Conservation (phyloP, 2,797 vertebrate species). For the Rhinatrema bivittatum region DNA sequence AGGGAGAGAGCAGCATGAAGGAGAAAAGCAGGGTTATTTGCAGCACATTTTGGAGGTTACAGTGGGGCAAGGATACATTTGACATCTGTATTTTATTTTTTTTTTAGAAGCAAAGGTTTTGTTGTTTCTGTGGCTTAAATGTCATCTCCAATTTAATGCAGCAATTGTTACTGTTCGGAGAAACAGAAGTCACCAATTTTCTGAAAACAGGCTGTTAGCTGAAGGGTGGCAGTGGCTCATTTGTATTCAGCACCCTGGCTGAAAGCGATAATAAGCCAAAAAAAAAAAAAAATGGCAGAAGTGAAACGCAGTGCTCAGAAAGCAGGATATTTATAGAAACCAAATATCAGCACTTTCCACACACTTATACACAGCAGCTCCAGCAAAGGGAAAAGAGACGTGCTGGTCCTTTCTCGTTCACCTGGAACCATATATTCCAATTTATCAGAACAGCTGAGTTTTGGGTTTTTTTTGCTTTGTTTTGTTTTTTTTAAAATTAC, state of each 20-base stretch:
- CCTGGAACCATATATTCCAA: constrained; percentile 36
- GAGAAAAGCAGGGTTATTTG: no score
- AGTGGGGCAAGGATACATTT: no score
- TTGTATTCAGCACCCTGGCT: constrained; percentile 48
- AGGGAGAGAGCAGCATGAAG: no score
- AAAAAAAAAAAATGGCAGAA: constrained; percentile 51
- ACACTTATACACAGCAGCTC: constrained; percentile 66
- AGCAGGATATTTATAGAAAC: constrained; percentile 68
- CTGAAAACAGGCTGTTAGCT: constrained; percentile 27
- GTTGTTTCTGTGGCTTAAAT: no score
- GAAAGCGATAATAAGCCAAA: constrained; percentile 53
- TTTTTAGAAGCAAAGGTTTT: no score
- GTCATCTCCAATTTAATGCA: no score
- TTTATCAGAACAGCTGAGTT: no score
- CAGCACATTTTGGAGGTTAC: no score
- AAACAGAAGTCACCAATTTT: constrained; percentile 29
- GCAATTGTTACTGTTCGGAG: constrained; percentile 30
- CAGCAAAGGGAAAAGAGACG: constrained; percentile 41
- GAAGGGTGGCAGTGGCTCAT: constrained; percentile 29
- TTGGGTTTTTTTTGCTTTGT: no score
- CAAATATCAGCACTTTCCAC: constrained; percentile 70
- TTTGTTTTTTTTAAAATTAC: no score
- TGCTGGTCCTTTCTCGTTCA: constrained; percentile 38
- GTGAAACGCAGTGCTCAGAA: constrained; percentile 46
- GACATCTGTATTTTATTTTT: no score